Base-by-base conservation (phyloP, 1,140 invertebrate genomes). In the Sweltsa coloradensis region DNA sequence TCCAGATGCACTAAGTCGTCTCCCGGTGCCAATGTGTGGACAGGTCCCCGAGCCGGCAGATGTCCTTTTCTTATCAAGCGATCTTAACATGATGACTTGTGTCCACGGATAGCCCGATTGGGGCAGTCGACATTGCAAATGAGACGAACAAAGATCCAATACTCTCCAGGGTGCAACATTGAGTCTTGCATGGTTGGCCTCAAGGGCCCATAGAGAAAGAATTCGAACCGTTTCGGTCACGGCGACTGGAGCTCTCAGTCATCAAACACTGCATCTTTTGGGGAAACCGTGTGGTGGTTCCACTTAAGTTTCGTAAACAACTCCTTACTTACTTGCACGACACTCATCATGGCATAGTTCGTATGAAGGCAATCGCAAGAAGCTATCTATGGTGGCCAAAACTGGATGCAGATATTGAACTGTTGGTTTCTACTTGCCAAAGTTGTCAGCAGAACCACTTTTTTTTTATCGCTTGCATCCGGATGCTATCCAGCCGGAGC, bases 281-380 rank as follows among this genome's bases (percentile, higher is more conserved):
- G 16, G 45, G 42, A 16, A 54, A 57, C 23, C 34, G 53, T 50
- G 56, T 59, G 1, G 41, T 71, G 5, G 60, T 72, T 19, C 70
- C 70, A 1, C n/a, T 47, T 34, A 42, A 26, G 16, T 47, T 68
- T 29, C 60, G 56, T 37, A 16, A 51, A 9, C 25, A 54, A 41
- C 53, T 71, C 7, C 46, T 72, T 4, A 41, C 64, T 24, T 54
- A 62, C 43, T 48, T 74, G 13, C 71, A 75, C 57, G 40, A 47
- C 9, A 60, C 57, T 23, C 72, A 74, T 53, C 54, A 61, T 16
- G 72, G 73, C 5, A 66, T 72, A 1, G 55, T 61, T 13, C 62
- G 63, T 51, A 76, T 71, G 59, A 76, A 76, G 54, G 51, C 60
- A 14, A 41, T 72, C 7, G 72, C 71, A 4, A 48, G 70, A 31